Evolutionary conservation across 2,797 vertebrate genomes (phyloP).

Genomic region (Eulemur albifrons): DNA sequence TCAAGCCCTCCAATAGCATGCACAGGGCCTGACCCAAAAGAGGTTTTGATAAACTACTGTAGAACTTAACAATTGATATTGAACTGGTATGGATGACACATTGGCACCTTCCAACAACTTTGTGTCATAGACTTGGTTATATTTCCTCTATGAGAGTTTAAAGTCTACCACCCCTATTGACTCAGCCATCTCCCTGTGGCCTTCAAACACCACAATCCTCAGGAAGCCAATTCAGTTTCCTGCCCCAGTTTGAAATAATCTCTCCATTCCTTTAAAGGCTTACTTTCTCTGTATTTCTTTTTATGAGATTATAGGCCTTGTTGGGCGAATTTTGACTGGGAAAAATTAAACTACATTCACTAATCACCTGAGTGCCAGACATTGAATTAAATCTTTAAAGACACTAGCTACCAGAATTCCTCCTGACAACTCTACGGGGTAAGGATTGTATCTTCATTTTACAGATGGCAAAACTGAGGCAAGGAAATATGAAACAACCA

Average conservation of each 20-base stretch:
- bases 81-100: slow-evolving; percentile 17
- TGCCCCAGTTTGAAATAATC: not conserved
- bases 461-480: slow-evolving; percentile 21
- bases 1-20: not conserved
- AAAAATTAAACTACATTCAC: slow-evolving; percentile 31
- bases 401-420: not conserved
- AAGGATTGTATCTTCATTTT: slow-evolving; percentile 20
- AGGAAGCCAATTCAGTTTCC: not conserved
- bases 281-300: not conserved
- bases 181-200: not conserved
- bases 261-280: not conserved
- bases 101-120: not conserved
- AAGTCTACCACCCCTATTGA: not conserved
- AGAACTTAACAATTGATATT: not conserved
- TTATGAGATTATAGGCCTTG: not conserved
- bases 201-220: not conserved
- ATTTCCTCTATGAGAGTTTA: not conserved
- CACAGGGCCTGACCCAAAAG: not conserved
- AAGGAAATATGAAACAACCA: slow-evolving; percentile 30
- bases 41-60: not conserved
- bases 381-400: slow-evolving; percentile 32
- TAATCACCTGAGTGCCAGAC: not conserved
- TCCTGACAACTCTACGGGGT: not conserved
- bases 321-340: slow-evolving; percentile 18
- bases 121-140: not conserved